These are phyloP conservation scores for Epicampocera succincta DNA, from an alignment of 2,888 invertebrate species.

Conservation along the genomic window DNA sequence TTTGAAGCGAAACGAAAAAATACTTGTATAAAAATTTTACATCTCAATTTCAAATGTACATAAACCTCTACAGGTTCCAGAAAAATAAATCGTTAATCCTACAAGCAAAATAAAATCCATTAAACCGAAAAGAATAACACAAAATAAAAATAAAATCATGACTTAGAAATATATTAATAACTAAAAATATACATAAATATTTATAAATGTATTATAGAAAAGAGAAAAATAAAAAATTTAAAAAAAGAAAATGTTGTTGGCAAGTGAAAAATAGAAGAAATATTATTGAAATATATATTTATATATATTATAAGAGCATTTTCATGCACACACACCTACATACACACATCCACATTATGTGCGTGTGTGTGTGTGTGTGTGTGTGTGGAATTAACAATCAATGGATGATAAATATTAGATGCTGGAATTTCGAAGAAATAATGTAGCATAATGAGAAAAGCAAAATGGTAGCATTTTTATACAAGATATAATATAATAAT, in stretches of 20 bases:
- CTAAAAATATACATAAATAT: conserved; percentile 19
- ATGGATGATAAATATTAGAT: conserved; percentile 31
- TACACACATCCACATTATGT: conserved; percentile 17
- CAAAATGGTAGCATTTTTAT: conserved; percentile 51
- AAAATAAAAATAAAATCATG: conserved; percentile 9
- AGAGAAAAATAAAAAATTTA: conserved; percentile 8
- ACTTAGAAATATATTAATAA: conserved; percentile 34
- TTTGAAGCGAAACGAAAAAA: no score
- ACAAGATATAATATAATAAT: conserved; percentile 49
- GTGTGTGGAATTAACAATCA: conserved; percentile 37
- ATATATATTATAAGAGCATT: conserved; percentile 5
- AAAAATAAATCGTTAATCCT: conserved; percentile 14
- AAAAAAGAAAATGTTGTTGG: conserved; percentile 61
- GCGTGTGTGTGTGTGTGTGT: no score
- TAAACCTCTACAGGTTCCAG: conserved; percentile 2
- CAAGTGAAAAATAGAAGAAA: conserved; percentile 38
- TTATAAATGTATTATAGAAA: conserved; percentile 49
- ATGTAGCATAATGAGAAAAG: conserved; percentile 32
- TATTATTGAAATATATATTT: conserved; percentile 18
- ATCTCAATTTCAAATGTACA: conserved; percentile 40
- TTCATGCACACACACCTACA: background rate
- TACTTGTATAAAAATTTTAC: no score
- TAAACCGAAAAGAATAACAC: no score
- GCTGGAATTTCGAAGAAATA: conserved; percentile 30
- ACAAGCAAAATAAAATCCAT: no score